Base-by-base conservation (phyloP, 2,797 vertebrate genomes). In the Acanthornis magna region DNA sequence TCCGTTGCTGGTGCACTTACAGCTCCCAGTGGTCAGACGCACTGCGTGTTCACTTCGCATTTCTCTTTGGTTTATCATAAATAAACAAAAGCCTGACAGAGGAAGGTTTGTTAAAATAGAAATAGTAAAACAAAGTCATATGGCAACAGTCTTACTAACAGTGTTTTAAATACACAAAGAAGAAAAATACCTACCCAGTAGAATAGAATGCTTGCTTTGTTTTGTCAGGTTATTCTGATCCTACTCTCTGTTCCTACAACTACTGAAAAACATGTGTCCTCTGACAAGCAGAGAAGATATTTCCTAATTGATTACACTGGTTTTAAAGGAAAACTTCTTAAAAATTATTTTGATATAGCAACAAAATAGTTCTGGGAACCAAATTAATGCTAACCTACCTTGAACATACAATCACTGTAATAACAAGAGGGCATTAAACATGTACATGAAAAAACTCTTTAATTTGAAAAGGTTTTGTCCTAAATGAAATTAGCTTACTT, bases 11-110 rank as follows among this genome's bases (percentile, higher is more conserved):
- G 53, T 70, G 42, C 45, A 32, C 26, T 76, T 85, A 65, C 5
- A 68, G 36, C 50, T 79, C 70, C 51, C 51, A 12, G 0, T 38
- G 55, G 54, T 86, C 62, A 95, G 60, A 86, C 62, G 36, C 60
- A 36, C 10, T 65, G 32, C 42, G 7, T 8, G 42, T 16, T 88
- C 65, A 34, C 36, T 88, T 90, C 67, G 21, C 32, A 16, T 75
- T 90, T 72, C 65, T 25, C 43, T 82, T 91, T 88, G 73, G 91
- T 72, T 96, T 93, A 57, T 71, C 43, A 82, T 77, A 89, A 96
- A 86, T 38, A 93, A 53, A 77, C 58, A 61, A 47, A 91, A 93
- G 27, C 42, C 34, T 89, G 73, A 17, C 34, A 43, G 50, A 62
- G 70, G 30, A 84, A 80, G 29, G 57, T 86, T 93, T 91, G 6